These are phyloP conservation scores for Amblyopsis hoosieri DNA, from an alignment of 2,797 vertebrate species.

Conservation along the genomic window DNA sequence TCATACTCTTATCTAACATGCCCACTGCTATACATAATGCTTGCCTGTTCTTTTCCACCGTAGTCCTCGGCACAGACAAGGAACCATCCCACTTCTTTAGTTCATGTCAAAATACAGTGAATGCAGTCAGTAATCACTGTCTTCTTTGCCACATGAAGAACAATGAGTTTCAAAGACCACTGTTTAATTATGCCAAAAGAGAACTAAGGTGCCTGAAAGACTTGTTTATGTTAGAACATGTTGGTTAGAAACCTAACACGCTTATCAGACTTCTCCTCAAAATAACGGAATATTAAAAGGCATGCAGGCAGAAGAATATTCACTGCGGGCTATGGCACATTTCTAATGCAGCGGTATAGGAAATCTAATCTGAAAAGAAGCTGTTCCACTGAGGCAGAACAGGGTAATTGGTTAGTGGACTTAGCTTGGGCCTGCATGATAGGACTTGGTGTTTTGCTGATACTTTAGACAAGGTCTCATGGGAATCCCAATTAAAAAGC, in stretches of 20 bases:
- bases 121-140: constrained; percentile 9
- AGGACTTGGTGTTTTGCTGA: constrained; percentile 64
- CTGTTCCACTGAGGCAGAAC: constrained; percentile 56
- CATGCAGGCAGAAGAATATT: constrained; percentile 42
- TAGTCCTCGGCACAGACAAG: constrained; percentile 29
- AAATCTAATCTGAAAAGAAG: constrained; percentile 64
- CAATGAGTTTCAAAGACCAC: constrained; percentile 4
- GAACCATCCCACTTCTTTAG: constrained; percentile 20
- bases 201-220: constrained; percentile 10
- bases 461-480: constrained; percentile 63
- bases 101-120: constrained; percentile 8
- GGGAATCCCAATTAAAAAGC: constrained; percentile 79
- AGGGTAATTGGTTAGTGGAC: constrained; percentile 76
- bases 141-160: not conserved
- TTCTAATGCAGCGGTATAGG: constrained; percentile 67
- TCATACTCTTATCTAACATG: not conserved
- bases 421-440: constrained; percentile 62
- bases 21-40: constrained; percentile 3
- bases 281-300: constrained; percentile 55
- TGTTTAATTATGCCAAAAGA: constrained; percentile 5
- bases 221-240: constrained; percentile 23
- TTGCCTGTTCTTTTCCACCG: constrained; percentile 15
- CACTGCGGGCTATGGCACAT: constrained; percentile 55
- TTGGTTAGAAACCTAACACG: constrained; percentile 27
- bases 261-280: constrained; percentile 49